Base-by-base conservation (phyloP, 2,113 vertebrate species). In the Microtus montanus region DNA sequence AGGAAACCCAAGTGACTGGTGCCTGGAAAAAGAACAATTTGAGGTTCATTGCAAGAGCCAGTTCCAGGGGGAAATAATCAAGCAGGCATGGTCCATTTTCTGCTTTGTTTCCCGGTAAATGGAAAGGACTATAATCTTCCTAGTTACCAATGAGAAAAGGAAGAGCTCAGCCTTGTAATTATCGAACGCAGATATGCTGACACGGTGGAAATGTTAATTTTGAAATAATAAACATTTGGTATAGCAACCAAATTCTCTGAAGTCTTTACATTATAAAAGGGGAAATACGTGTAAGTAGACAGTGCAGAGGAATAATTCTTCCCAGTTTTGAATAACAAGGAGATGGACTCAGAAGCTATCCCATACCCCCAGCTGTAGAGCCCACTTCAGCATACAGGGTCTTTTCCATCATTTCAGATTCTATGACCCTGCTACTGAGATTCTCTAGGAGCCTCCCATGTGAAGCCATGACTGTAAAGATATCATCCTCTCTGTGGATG, bases 1-100 rank as follows among this genome's bases (percentile, higher is more conserved):
- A 88, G 89, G 80, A 92, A 96, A 96, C 26, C 61, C 26, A 92
- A 83, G 74, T 89, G 90, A 91, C 30, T 89, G 35, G 20, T 92
- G 15, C 73, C 61, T 26, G 20, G 66, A 84, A 94, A 86, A 93
- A 90, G 80, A 85, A 86, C 44, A 92, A 74, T 74, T 93, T 28
- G 54, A 68, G 44, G 58, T 94, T 96, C 54, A 77, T 86, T 94
- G 4, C 68, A 89, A 91, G 70, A 92, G 71, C 22, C 30, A 75
- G 63, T 89, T 90, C 44, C 79, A 79, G 73, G 80, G 33, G 79
- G 71, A 75, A 87, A 90, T 78, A 87, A 92, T 83, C 49, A 90
- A 75, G 24, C 30, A 79, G 63, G 33, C 73, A n/a, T 30, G 15
- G 38, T 28, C 66, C 20, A 61, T 84, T 95, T 97, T 83, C 85